phyloP scores from a whole-genome alignment of 2,888 invertebrate species.

The Boloria euphrosyne region DNA sequence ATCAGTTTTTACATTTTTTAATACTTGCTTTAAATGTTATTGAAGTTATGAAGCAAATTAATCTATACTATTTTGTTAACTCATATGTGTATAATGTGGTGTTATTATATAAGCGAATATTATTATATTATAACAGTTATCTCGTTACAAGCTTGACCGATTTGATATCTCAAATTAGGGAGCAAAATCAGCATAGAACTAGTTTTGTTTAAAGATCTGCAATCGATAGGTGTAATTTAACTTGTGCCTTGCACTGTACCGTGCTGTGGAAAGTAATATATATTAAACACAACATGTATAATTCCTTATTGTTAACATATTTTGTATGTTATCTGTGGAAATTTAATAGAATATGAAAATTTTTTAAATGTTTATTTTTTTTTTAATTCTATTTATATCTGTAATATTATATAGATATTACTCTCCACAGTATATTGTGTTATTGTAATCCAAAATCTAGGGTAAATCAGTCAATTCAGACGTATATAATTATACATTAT shows the following conservation, averaged over 20 bases:
- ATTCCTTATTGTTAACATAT: background rate
- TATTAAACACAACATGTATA: background rate
- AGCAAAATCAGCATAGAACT: constrained; percentile 32
- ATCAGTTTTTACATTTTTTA: too few species aligned
- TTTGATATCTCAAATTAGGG: constrained; percentile 21
- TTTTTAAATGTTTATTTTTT: too few species aligned
- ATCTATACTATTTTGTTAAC: too few species aligned
- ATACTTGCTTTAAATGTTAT: too few species aligned
- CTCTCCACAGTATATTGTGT: constrained; percentile 40
- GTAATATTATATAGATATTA: constrained; percentile 4
- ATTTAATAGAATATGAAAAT: too few species aligned
- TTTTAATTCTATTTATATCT: too few species aligned
- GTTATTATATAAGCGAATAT: background rate
- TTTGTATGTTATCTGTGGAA: constrained; percentile 2
- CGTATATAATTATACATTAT: constrained; percentile 60
- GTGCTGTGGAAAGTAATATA: constrained; percentile 11
- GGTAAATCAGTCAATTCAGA: constrained; percentile 77
- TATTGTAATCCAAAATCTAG: constrained; percentile 61
- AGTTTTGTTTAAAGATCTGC: constrained; percentile 66
- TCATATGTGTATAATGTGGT: background rate
- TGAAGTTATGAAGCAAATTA: too few species aligned
- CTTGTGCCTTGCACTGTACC: constrained; percentile 75
- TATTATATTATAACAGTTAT: background rate
- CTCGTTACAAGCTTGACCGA: constrained; percentile 19
- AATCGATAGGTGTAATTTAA: constrained; percentile 47